These are phyloP conservation scores for Hyposoter dolosus DNA, from an alignment of 2,888 invertebrate species.

Conservation along the genomic window DNA sequence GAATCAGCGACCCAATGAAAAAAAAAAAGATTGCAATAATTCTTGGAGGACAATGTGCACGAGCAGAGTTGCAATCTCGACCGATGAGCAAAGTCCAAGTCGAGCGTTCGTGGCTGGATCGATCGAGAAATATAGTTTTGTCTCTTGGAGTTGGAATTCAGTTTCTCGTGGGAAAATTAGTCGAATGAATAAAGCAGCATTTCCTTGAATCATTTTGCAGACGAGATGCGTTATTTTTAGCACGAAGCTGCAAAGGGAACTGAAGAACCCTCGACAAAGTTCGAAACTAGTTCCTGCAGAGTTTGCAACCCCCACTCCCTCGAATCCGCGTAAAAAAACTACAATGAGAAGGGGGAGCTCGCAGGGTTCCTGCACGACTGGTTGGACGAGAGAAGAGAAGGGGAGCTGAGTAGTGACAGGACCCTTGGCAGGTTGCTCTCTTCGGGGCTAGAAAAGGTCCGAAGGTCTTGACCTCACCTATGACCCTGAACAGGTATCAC, in stretches of 20 bases:
- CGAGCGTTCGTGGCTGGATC: constrained; percentile 31
- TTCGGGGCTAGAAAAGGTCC: constrained; percentile 68
- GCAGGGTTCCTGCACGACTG: constrained; percentile 56
- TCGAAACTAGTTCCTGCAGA: constrained; percentile 77
- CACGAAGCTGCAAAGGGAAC: constrained; percentile 60
- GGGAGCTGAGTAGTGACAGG: constrained; percentile 62
- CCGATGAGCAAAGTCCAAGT: constrained; percentile 18
- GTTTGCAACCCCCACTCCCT: constrained; percentile 67
- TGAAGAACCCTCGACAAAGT: constrained; percentile 72
- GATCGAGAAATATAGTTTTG: constrained; percentile 30
- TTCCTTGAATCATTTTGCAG: constrained; percentile 35
- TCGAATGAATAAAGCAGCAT: constrained; percentile 80
- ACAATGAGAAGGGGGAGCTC: constrained; percentile 24
- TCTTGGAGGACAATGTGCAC: constrained; percentile 13
- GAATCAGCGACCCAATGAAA: constrained; percentile 52
- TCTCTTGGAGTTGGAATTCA: neutral
- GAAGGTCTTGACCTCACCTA: constrained; percentile 78
- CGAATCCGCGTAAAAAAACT: constrained; percentile 6
- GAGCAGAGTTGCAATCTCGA: neutral
- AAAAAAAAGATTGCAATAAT: constrained; percentile 49
- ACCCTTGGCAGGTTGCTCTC: constrained; percentile 77
- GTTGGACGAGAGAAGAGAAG: constrained; percentile 66
- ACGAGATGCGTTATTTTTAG: constrained; percentile 37
- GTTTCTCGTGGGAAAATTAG: constrained; percentile 68
- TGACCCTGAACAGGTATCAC: constrained; percentile 79